phyloP scores from a whole-genome alignment of 2,888 invertebrate genomes.

The Andrena trimmerana region DNA sequence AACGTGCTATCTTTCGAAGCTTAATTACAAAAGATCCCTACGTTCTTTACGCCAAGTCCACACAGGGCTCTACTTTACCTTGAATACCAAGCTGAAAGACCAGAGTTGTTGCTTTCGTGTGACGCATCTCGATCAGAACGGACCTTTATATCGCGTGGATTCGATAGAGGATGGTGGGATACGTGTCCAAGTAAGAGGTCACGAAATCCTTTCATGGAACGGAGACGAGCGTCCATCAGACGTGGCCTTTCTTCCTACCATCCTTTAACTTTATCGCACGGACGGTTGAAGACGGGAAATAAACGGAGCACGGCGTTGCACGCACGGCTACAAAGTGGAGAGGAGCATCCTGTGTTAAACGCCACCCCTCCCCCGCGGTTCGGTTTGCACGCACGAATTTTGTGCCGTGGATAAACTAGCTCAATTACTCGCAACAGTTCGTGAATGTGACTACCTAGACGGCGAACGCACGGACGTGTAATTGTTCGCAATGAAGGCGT shows the following conservation, averaged over 20 bases:
- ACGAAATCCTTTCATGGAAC: constrained; percentile 28
- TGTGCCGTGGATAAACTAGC: constrained; percentile 43
- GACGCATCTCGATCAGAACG: not conserved
- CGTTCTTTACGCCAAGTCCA: not conserved
- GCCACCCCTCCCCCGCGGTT: constrained; percentile 17
- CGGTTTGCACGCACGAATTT: constrained; percentile 51
- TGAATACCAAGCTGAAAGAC: not conserved
- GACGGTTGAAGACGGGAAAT: constrained; percentile 39
- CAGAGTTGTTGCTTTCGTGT: not conserved
- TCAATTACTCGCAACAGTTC: constrained; percentile 55
- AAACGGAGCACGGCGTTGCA: constrained; percentile 50
- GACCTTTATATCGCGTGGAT: no score
- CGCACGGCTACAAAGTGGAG: constrained; percentile 57
- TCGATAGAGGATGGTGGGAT: not conserved
- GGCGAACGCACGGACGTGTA: not conserved
- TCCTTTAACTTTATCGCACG: constrained; percentile 28
- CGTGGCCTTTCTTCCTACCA: constrained; percentile 15
- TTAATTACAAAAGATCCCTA: not conserved
- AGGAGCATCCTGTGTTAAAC: constrained; percentile 71
- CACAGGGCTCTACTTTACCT: not conserved
- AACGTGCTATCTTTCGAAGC: not conserved
- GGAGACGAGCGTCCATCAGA: constrained; percentile 1
- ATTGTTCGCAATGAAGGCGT: not conserved
- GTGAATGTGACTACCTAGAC: constrained; percentile 6
- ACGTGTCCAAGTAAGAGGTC: constrained; percentile 15